Evolutionary conservation across 2,797 vertebrate genomes (phyloP).

Genomic region (Molossus molossus): DNA sequence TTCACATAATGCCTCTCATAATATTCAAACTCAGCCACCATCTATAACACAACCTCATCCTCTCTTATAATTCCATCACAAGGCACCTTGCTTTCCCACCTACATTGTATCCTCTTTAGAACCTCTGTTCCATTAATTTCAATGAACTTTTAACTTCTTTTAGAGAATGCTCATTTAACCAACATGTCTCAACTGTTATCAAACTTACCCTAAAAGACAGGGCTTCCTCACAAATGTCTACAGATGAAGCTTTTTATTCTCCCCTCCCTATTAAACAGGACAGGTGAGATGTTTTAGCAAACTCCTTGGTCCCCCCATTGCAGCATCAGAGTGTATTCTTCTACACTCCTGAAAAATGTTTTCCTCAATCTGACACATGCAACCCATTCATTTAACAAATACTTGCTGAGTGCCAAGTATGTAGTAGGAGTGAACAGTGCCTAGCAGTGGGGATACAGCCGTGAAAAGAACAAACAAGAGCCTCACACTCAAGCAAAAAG

Average conservation of each 20-base stretch:
- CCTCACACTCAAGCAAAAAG: not conserved
- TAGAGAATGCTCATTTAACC: constrained; percentile 3
- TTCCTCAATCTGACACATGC: not conserved
- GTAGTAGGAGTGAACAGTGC: constrained; percentile 9
- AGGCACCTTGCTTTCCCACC: not conserved
- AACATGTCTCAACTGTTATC: not conserved
- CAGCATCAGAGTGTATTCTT: not conserved
- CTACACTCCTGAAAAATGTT: not conserved
- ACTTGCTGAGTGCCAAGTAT: not conserved
- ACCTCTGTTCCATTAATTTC: not conserved
- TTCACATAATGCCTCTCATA: constrained; percentile 15
- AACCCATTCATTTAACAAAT: constrained; percentile 6
- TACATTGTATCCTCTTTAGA: not conserved
- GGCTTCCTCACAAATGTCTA: constrained; percentile 20
- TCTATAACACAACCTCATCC: not conserved
- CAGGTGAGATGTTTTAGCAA: constrained; percentile 25
- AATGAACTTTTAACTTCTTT: constrained; percentile 39
- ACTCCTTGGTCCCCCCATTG: not conserved
- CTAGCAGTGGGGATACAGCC: not conserved
- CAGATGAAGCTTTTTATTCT: constrained; percentile 18
- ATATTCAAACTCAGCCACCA: constrained; percentile 4
- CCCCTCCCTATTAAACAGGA: not conserved
- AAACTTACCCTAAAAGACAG: not conserved
- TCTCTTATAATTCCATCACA: constrained; percentile 10
- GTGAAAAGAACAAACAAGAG: constrained; percentile 7